These are phyloP conservation scores for Pelecanoides urinatrix DNA, from an alignment of 2,113 vertebrate species.

Conservation along the genomic window DNA sequence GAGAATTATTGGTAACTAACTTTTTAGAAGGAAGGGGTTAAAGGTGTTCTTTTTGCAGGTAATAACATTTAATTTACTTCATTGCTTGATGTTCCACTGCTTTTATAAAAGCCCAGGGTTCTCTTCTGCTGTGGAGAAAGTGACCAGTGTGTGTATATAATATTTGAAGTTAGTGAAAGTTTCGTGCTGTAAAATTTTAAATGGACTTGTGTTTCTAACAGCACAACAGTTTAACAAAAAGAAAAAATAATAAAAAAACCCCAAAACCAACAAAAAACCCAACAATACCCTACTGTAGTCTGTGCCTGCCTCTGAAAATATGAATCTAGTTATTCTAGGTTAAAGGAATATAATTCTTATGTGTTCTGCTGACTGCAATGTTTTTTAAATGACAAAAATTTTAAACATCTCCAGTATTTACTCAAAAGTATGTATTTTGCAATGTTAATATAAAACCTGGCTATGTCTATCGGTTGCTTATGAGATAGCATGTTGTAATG, in stretches of 20 bases:
- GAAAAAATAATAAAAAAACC: too few relatives aligned
- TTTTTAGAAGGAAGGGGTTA: not conserved
- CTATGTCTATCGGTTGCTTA: not conserved
- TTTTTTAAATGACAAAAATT: not conserved
- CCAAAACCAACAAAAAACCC: too few relatives aligned
- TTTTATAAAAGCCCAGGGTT: not conserved
- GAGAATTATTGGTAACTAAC: not conserved
- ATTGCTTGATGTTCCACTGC: not conserved
- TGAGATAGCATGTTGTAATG: not conserved
- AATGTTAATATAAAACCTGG: not conserved
- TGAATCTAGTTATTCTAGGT: not conserved
- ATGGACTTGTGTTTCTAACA: not conserved
- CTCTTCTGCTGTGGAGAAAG: slow-evolving; percentile 15
- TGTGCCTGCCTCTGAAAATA: not conserved
- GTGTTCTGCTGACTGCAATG: not conserved
- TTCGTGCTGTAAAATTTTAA: not conserved
- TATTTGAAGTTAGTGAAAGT: not conserved
- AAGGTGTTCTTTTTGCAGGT: not conserved
- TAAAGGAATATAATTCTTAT: not conserved
- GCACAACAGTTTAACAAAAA: not conserved
- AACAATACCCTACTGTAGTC: not conserved
- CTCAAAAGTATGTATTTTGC: not conserved
- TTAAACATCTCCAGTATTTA: not conserved
- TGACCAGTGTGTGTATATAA: not conserved
- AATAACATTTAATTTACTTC: not conserved